Conservation (phyloP, 1,140 invertebrate genomes). For the Cylas formicarius region DNA sequence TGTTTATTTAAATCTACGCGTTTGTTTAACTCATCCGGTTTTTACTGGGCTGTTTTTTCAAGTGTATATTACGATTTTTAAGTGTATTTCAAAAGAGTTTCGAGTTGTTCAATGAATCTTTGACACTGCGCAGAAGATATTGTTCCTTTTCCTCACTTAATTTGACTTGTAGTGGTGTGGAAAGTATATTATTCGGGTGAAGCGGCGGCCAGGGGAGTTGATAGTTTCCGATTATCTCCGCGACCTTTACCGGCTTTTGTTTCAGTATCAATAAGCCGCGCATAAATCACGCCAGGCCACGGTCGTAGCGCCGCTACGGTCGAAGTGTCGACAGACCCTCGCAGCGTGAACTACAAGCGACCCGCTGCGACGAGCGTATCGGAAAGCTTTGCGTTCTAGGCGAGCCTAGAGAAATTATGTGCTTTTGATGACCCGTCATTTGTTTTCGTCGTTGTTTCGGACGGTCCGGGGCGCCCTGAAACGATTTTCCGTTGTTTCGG, state of each 20-base stretch:
- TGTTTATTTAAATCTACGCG: no score
- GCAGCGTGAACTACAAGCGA: slow-evolving; percentile 26
- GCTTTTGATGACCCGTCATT: slow-evolving; percentile 21
- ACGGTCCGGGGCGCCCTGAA: no score
- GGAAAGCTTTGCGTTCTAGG: slow-evolving; percentile 14
- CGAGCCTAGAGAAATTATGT: slow-evolving; percentile 19
- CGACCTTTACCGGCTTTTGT: slow-evolving; percentile 15
- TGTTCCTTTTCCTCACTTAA: slow-evolving; percentile 2
- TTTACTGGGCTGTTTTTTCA: no score
- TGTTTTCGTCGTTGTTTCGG: slow-evolving; percentile 20
- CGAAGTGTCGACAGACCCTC: slow-evolving; percentile 27
- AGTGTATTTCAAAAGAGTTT: no score
- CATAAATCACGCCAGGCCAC: slow-evolving; percentile 18
- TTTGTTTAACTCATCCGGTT: no score
- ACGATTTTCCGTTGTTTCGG: no score
- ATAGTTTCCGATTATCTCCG: no score
- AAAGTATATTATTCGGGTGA: no score
- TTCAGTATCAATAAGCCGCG: slow-evolving; percentile 17
- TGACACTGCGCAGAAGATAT: neutral
- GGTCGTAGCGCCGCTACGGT: slow-evolving; percentile 13
- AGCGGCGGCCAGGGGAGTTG: no score
- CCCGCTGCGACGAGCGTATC: slow-evolving; percentile 14
- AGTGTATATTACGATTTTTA: no score
- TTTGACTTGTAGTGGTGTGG: no score
- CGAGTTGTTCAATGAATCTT: no score